Conservation (phyloP, 2,888 invertebrate genomes). For the Unio pictorum region DNA sequence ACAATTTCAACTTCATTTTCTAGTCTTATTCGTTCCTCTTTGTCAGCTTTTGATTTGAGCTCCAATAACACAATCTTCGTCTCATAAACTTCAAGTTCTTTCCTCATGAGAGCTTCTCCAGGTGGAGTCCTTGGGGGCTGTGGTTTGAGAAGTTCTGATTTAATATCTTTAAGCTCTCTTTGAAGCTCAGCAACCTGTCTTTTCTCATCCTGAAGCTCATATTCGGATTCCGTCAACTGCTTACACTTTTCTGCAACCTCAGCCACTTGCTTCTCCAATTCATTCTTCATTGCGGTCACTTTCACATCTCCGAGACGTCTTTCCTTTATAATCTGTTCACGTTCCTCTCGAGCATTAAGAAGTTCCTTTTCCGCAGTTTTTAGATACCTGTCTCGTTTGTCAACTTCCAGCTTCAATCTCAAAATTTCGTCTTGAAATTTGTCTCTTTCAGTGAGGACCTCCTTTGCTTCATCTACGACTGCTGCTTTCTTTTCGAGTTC, state of each 20-base stretch:
- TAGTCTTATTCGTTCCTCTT: too few relatives aligned
- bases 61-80: slow-evolving; percentile 27
- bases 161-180: slow-evolving; percentile 20
- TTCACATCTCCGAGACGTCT: slow-evolving; percentile 19
- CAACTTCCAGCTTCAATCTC: slow-evolving; percentile 33
- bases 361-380: slow-evolving; percentile 13
- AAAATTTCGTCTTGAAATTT: slow-evolving; percentile 20
- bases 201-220: slow-evolving; percentile 30
- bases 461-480: slow-evolving; percentile 26
- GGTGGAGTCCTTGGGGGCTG: slow-evolving; percentile 16
- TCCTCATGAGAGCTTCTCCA: slow-evolving; percentile 17
- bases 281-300: slow-evolving; percentile 20
- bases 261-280: slow-evolving; percentile 22
- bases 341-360: slow-evolving; percentile 13
- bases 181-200: slow-evolving; percentile 26
- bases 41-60: slow-evolving; percentile 20
- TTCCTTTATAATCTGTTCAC: slow-evolving; percentile 17
- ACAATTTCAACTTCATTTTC: too few relatives aligned
- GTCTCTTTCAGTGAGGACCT: slow-evolving; percentile 21
- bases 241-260: slow-evolving; percentile 31
- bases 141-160: slow-evolving; percentile 25
- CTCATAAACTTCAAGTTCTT: slow-evolving; percentile 34
- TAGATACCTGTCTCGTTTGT: slow-evolving; percentile 20
- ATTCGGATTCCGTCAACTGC: slow-evolving; percentile 26
- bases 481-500: slow-evolving; percentile 24